Base-by-base conservation (phyloP, 2,113 vertebrate species). In the Mesembrinibis cayennensis region DNA sequence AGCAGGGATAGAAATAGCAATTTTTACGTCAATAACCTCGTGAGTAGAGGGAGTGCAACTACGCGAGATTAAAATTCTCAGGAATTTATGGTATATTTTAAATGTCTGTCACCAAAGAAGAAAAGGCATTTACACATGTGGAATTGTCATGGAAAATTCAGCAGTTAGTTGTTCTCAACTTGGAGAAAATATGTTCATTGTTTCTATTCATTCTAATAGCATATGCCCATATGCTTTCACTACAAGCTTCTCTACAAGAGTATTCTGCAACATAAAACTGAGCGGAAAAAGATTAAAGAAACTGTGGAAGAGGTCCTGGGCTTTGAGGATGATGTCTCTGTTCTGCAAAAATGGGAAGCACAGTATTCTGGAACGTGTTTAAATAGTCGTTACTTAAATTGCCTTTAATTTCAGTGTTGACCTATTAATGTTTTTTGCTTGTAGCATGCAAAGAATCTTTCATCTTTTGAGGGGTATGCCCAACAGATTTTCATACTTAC, bases 111-210 rank as follows among this genome's bases (percentile, higher is more conserved):
- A 73, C 23, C 67, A 74, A 79, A 74, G 36, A 82, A 71, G 59
- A 65, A 76, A 87, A 79, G 47, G 7, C 59, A 53, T 83, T 56
- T 90, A 61, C 27, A 67, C 22, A 9, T 29, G 52, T 17, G 4
- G 52, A 87, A 78, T 83, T 97, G 56, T 70, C 29, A 49, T 87
- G 92, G 86, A 83, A 90, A 84, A 78, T 82, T 58, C 79, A 71
- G 67, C 47, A 71, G 76, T 58, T 42, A 56, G 21, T 66, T 93
- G 63, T 55, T 84, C 49, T 93, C 38, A 59, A 20, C 19, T 83
- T 81, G 42, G 56, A 90, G 67, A 78, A 93, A 67, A 55, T 50
- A 40, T 17, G 47, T 90, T 82, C 25, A 58, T 88, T 94, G 80
- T 95, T 94, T 81, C 76, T 81, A 6, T 93, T 92, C 12, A 22